These are phyloP conservation scores for Gopherus evgoodei DNA, from an alignment of 2,113 vertebrate genomes.

Conservation along the genomic window DNA sequence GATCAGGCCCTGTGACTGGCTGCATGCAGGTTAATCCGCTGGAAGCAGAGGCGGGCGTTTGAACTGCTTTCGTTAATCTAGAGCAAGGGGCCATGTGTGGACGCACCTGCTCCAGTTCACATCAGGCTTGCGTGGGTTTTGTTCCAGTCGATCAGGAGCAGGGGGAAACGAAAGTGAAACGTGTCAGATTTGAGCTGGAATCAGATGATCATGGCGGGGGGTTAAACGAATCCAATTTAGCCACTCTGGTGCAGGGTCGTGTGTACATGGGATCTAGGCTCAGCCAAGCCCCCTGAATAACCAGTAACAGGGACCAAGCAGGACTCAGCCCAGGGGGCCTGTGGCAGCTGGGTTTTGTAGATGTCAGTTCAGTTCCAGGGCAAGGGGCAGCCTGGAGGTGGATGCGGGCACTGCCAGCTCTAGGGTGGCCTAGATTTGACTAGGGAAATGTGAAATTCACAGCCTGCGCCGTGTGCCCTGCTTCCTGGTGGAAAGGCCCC, in stretches of 20 bases:
- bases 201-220: not conserved
- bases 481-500: not conserved
- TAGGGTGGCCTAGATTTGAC: not conserved
- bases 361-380: not conserved
- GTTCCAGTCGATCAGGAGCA: not conserved
- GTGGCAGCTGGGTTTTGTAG: not conserved
- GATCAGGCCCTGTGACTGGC: not conserved
- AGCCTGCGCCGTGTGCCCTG: not conserved
- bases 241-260: not conserved
- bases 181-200: not conserved
- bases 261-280: not conserved
- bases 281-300: not conserved
- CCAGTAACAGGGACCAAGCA: not conserved
- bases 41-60: not conserved
- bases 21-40: not conserved
- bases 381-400: too few species aligned
- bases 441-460: not conserved
- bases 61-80: not conserved
- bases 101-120: not conserved
- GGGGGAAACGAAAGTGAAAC: not conserved
- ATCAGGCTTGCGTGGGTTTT: not conserved
- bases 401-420: too few species aligned
- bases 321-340: not conserved
- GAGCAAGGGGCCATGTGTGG: not conserved
- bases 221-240: not conserved